Percentiles rank a stretch among this genome's conserved stretches.
phyloP scores from a whole-genome alignment of 2,888 invertebrate species.

The Rhamphomyia laevipes region DNA sequence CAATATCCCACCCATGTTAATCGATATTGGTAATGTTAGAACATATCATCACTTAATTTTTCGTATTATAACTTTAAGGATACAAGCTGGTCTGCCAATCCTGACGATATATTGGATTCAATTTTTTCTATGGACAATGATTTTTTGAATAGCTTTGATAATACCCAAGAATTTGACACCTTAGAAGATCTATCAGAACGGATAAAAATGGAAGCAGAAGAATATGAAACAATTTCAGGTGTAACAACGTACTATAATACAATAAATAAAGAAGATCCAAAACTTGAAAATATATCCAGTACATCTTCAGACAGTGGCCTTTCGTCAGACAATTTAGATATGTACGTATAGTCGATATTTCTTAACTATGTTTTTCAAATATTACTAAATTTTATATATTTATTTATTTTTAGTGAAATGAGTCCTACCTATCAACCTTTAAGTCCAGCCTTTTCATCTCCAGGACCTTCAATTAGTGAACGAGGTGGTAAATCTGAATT shows the following conservation, averaged over 20 bases:
- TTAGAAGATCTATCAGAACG: conserved; percentile 34
- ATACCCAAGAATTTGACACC: conserved; percentile 29
- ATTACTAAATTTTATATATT: not conserved
- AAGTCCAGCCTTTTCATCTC: conserved; percentile 18
- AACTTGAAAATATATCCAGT: conserved; percentile 16
- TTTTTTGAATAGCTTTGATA: conserved; percentile 47
- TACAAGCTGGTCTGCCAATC: too few species aligned
- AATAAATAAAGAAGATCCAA: not conserved
- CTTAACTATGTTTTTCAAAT: not conserved
- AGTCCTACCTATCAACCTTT: conserved; percentile 20
- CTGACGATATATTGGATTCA: conserved; percentile 55
- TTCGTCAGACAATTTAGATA: conserved; percentile 49
- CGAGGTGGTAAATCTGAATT: conserved; percentile 5
- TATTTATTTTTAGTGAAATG: conserved; percentile 16
- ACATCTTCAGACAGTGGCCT: conserved; percentile 54
- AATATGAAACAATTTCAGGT: conserved; percentile 27
- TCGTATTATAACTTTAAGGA: too few species aligned
- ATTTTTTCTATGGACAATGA: conserved; percentile 53
- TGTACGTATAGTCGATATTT: conserved; percentile 33
- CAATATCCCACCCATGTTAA: too few species aligned
- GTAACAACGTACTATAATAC: not conserved
- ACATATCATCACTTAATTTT: too few species aligned
- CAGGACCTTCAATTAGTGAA: conserved; percentile 17
- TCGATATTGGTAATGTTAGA: too few species aligned
- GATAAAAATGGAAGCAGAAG: conserved; percentile 22